Conservation (phyloP, 2,113 vertebrate species). For the Sinocyclocheilus anshuiensis region DNA sequence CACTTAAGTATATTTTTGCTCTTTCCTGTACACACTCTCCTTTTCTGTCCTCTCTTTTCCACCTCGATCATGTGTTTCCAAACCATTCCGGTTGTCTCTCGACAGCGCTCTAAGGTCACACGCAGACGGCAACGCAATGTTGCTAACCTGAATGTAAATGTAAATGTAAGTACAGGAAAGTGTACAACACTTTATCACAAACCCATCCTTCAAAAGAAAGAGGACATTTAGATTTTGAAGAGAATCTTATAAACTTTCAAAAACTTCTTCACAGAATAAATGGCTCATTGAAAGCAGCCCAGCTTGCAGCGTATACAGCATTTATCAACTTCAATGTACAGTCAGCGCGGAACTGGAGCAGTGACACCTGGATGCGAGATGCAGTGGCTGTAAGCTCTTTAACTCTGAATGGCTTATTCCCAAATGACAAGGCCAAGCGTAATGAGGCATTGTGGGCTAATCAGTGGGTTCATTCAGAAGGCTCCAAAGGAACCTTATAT, state of each 20-base stretch:
- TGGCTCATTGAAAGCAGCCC: constrained; percentile 14
- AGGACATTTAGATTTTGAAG: background rate
- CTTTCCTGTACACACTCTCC: too few relatives aligned
- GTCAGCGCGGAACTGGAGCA: constrained; percentile 27
- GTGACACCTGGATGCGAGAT: constrained; percentile 56
- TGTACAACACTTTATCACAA: background rate
- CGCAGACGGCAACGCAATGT: too few relatives aligned
- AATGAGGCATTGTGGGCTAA: constrained; percentile 54
- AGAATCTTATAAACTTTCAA: background rate
- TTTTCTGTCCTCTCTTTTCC: too few relatives aligned
- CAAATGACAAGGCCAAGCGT: constrained; percentile 58
- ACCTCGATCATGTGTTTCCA: too few relatives aligned
- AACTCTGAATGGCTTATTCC: constrained; percentile 48
- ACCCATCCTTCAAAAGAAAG: background rate
- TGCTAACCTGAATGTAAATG: too few relatives aligned
- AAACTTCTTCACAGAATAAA: background rate
- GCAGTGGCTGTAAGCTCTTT: constrained; percentile 41
- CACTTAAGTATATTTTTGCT: too few relatives aligned
- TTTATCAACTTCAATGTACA: constrained; percentile 36
- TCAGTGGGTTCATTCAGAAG: constrained; percentile 52
- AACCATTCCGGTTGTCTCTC: too few relatives aligned
- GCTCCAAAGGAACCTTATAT: constrained; percentile 47
- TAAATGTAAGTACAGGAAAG: background rate
- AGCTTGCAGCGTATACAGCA: constrained; percentile 7
- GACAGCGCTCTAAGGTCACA: too few relatives aligned